Percentiles rank a stretch among this genome's conserved stretches.
Conservation (phyloP, 2,888 invertebrate genomes). For the Cantharis flavilabris region DNA sequence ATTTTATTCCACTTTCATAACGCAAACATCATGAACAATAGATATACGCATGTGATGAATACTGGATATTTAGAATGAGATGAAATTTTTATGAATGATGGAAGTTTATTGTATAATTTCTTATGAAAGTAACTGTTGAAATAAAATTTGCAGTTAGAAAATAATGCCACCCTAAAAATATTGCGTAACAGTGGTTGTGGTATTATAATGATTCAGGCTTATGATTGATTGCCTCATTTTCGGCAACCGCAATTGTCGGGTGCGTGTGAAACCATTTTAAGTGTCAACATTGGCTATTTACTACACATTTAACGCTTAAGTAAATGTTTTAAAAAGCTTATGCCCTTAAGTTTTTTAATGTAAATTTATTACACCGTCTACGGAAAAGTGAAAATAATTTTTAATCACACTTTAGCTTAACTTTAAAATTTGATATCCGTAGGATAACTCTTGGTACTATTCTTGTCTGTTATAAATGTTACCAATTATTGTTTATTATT, state of each 20-base stretch:
- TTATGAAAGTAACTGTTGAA: not conserved
- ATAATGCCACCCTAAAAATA: not conserved
- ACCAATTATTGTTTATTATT: no score
- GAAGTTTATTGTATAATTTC: not conserved
- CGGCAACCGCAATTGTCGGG: conserved; percentile 2
- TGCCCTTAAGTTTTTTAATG: not conserved
- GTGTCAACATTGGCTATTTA: conserved; percentile 4
- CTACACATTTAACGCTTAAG: not conserved
- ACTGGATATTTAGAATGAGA: not conserved
- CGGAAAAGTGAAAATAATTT: not conserved
- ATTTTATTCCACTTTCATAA: not conserved
- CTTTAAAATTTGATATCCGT: not conserved
- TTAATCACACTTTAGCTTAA: not conserved
- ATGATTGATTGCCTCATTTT: conserved; percentile 4
- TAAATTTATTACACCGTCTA: not conserved
- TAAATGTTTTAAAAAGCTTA: not conserved
- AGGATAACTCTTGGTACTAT: not conserved
- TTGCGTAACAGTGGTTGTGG: not conserved
- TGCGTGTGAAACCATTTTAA: conserved; percentile 1
- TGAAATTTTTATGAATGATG: not conserved
- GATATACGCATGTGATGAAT: not conserved
- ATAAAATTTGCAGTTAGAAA: not conserved
- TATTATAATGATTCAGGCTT: conserved; percentile 3
- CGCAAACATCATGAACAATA: not conserved
- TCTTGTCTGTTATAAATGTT: not conserved